These are phyloP conservation scores for Jaculus jaculus DNA, from an alignment of 2,113 vertebrate genomes.

Conservation along the genomic window DNA sequence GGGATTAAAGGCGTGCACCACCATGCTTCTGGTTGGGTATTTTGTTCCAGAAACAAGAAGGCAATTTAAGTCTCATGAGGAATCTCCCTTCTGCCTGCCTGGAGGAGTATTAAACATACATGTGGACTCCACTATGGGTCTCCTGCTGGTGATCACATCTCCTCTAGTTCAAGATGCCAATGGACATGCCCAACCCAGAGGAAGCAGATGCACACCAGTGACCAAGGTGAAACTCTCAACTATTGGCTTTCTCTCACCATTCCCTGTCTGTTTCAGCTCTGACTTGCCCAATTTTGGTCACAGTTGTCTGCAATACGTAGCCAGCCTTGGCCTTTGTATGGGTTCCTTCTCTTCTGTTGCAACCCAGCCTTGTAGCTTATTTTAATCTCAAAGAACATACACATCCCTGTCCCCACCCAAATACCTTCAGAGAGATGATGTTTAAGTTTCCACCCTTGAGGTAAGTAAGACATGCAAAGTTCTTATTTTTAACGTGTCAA, in stretches of 20 bases:
- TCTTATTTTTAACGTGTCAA: neutral
- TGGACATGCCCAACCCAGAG: neutral
- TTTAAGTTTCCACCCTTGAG: neutral
- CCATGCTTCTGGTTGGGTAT: too few species aligned
- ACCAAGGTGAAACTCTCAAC: rapidly evolving
- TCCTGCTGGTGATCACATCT: neutral
- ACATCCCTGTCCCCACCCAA: neutral
- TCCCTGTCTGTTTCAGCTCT: neutral
- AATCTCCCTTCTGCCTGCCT: neutral
- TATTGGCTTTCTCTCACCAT: neutral
- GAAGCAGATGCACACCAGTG: neutral
- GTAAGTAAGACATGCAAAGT: neutral
- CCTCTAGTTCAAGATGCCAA: neutral
- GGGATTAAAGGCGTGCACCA: too few species aligned
- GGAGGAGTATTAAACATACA: neutral
- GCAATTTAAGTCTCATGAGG: neutral
- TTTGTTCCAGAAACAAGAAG: too few species aligned
- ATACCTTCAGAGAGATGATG: neutral
- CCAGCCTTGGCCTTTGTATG: neutral
- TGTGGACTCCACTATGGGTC: too few species aligned
- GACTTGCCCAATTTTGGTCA: neutral
- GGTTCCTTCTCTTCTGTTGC: neutral
- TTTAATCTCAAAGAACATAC: neutral
- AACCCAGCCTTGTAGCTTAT: neutral
- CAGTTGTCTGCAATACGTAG: neutral